Evolutionary conservation across 2,113 vertebrate genomes (phyloP), one percentile per base, ranked within the genome.

Genomic region (Hypomesus transpacificus): DNA sequence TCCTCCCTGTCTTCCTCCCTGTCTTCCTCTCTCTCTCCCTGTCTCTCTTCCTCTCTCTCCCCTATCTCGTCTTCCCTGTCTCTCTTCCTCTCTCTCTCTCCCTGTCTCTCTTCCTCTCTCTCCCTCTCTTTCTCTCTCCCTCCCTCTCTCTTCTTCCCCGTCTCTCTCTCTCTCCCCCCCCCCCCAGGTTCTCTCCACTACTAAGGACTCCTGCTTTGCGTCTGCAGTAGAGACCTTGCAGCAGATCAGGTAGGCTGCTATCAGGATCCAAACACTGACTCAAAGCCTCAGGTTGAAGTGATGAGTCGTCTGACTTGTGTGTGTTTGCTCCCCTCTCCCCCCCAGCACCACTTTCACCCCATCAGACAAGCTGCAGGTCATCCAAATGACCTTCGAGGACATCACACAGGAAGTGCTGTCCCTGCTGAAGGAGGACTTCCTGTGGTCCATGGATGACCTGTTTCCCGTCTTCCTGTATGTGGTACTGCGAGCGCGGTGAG

Each of bases 361-460:
- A 20, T 92, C 96, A 7, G 97, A 99, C 89, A 99, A 99, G 84
- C 88, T 99, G 73, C 96, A 96, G 80, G 95, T 99, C 75, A 98
- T 99, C 87, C 96, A 99, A 85, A 92, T 96, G 82, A 98, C 97
- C 68, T 99, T 99, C 54, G 97, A 99, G 86, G 96, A 97, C 84
- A 99, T 99, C 82, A 99, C 96, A 0, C 94, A 96, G 89, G 95
- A 92, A 28, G 96, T 98, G 0, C 92, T 96, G 69, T 87, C 92
- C 0, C 92, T 93, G 46, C 92, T 98, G 71, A 93, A 94, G 75
- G 93, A 95, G 82, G 95, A 96, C 85, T 99, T 98, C 87, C 83
- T 99, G 75, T 99, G 97, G 97, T 99, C 97, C 63, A 99, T 99
- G 97, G 97, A 99, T 74, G 96, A 99, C 77, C 92, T 99, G 51